Evolutionary conservation across 2,797 vertebrate genomes (phyloP), one percentile per base, ranked within the genome.

Genomic region (Oreortyx pictus): DNA sequence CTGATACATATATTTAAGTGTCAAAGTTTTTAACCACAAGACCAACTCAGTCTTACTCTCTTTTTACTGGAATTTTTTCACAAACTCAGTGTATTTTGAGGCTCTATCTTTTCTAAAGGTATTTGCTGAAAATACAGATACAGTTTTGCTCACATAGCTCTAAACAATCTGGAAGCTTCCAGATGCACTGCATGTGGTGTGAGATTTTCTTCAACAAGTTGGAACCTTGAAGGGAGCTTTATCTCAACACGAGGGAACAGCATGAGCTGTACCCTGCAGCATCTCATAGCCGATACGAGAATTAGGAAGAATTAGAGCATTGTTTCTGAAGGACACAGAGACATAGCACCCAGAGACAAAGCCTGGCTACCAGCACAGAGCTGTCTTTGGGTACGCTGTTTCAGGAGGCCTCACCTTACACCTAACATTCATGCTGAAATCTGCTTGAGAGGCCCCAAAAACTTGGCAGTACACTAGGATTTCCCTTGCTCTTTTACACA

Each of bases 161-260:
- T 71, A 88, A 90, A 83, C 87, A 89, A 66, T 59, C 79, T 79
- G 73, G 59, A 86, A 75, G 49, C 50, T 89, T 96, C 91, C 82
- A 95, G 86, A 88, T 2, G 0, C 2, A 0, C 82, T 88, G 73
- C 59, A 31, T 66, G 82, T 92, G 73, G 78, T 71, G 54, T 68
- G 61, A 89, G 59, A 62, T 86, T 90, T 92, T 74, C 66, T 79
- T 71, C 71, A 73, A n/a, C 44, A 82, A 79, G 44, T 44, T 84
- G 75, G 35, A 87, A 74, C 86, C 93, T 82, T 78, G 87, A 87
- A 76, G 64, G 60, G 46, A 91, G 70, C 64, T n/a, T 95, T 93
- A 88, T 94, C 93, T 90, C 80, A 59, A 61, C 52, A 61, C 17
- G 52, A 9, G 2, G 78, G 62, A 91, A 91, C 75, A 92, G 73